Base-by-base conservation (phyloP, 2,888 invertebrate species). In the Megalurothrips usitatus region DNA sequence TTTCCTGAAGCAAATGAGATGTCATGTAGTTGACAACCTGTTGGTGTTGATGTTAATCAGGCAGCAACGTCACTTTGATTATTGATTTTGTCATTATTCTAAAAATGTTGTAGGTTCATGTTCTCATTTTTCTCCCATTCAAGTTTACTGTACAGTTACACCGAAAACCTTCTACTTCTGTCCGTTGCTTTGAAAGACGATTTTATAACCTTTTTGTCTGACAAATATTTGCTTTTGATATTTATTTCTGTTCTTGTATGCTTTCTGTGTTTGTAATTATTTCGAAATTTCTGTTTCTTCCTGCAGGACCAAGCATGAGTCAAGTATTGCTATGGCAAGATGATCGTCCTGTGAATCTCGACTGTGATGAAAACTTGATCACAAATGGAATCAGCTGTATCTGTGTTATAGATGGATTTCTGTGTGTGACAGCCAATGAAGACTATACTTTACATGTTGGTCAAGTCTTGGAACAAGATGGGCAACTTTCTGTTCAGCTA, bases 401-500 rank as follows among this genome's bases (percentile, higher is more conserved):
- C 19, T 81, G 79, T 78, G 48, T 79, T 26, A 80, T 81, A 58
- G 82, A 82, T n/a, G n/a, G 26, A 12, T 75, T 12, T 26, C 23
- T 75, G 11, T 75, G 26, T 75, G 68, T 81, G 78, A 34, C 82
- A 49, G 79, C 82, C 47, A 82, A 80, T 79, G 79, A 79, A 49
- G 80, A 81, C 52, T 78, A 82, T 68, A 81, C 17, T 68, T 34
- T 83, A 34, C 83, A 82, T 81, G 80, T 79, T 80, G 82, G 82
- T 14, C 81, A 82, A 43, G 47, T 82, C 52, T 63, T 81, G 26
- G 75, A 79, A 28, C 80, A 75, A 8, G 12, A 75, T 75, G 68
- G 26, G 12, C 23, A 82, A 34, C 80, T 78, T 28, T 80, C 52
- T 47, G 63, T 84, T 14, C 49, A 68, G 1, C 80, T 88, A 83